phyloP scores from a whole-genome alignment of 2,797 vertebrate species.

The Thunnus albacares region DNA sequence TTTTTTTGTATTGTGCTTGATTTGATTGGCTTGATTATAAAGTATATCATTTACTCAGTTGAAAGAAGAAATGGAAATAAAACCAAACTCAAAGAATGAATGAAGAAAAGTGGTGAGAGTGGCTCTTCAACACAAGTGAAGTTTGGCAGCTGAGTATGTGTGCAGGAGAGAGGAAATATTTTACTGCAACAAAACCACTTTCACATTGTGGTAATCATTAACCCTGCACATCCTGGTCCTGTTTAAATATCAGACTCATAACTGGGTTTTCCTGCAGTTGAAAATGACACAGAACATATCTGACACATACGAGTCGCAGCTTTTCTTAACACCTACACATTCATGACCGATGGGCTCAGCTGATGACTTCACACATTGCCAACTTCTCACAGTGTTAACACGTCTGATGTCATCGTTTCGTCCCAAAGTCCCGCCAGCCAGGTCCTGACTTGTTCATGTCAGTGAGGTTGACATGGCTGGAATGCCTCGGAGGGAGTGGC shows the following conservation, averaged over 20 bases:
- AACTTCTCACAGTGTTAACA: slow-evolving; percentile 43
- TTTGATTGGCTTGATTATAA: background rate
- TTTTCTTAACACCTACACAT: slow-evolving; percentile 10
- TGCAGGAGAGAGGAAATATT: slow-evolving; percentile 34
- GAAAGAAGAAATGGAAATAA: too few species aligned
- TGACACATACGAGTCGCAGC: slow-evolving; percentile 14
- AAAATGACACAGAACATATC: slow-evolving; percentile 16
- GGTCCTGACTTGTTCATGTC: slow-evolving; percentile 45
- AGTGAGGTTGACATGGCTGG: background rate
- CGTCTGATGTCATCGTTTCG: slow-evolving; percentile 45
- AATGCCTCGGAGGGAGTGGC: slow-evolving; percentile 50
- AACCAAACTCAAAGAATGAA: background rate
- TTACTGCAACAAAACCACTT: background rate
- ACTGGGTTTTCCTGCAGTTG: background rate
- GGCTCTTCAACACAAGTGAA: background rate
- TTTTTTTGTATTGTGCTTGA: background rate
- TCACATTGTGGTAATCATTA: slow-evolving; percentile 20
- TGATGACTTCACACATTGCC: slow-evolving; percentile 49
- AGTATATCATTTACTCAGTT: background rate
- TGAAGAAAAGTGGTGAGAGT: background rate
- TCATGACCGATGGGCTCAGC: slow-evolving; percentile 3
- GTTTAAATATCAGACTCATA: slow-evolving; percentile 11
- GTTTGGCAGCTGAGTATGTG: background rate
- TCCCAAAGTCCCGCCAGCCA: slow-evolving; percentile 11
- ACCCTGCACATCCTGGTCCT: slow-evolving; percentile 11